Base-by-base conservation (phyloP, 2,888 invertebrate species). In the Sphaerophoria rueppellii region DNA sequence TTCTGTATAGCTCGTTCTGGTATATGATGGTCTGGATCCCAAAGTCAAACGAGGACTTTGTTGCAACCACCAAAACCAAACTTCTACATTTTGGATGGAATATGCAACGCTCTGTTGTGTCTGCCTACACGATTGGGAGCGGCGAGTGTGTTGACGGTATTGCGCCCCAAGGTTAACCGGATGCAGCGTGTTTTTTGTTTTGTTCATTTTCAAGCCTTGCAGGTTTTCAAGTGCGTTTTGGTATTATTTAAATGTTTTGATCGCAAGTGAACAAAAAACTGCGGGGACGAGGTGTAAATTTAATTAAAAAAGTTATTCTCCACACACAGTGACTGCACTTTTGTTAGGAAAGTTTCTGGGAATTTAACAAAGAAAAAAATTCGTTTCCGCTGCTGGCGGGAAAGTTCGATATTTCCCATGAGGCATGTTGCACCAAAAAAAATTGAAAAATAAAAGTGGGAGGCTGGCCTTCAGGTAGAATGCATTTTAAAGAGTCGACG, bases 271-370 rank as follows among this genome's bases (percentile, higher is more conserved):
- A n/a, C n/a, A 32, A 5, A 52, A 32, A 54, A 43, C 24, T 4
- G n/a, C n/a, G 24, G 32, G 24, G 43, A 43, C 34, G 67, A 40
- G 48, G 72, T 72, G 48, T 69, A 43, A 72, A 77, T 77, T 77
- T 82, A 82, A 82, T 82, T 77, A 77, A 73, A 82, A 74, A 70
- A 57, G 48, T 70, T 69, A 14, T 55, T 67, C 48, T 40, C 55
- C 35, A 50, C n/a, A 40, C 60, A 67, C 77, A 57, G 71, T 58
- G 50, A 35, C n/a, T 55, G 12, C 4, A 40, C 12, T 67, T n/a
- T 34, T 54, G n/a, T 9, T 37, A 11, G 35, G 7, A 65, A 65
- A 65, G 35, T 46, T 60, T 60, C 12, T 0, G 9, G 37, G 9
- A 57, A 43, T 60, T 2, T 9, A 12, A 24, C 2, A 32, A 34